Percentiles rank a stretch among this genome's conserved stretches.
Evolutionary conservation across 2,797 vertebrate species (phyloP).

Genomic region (Spinus pinus): DNA sequence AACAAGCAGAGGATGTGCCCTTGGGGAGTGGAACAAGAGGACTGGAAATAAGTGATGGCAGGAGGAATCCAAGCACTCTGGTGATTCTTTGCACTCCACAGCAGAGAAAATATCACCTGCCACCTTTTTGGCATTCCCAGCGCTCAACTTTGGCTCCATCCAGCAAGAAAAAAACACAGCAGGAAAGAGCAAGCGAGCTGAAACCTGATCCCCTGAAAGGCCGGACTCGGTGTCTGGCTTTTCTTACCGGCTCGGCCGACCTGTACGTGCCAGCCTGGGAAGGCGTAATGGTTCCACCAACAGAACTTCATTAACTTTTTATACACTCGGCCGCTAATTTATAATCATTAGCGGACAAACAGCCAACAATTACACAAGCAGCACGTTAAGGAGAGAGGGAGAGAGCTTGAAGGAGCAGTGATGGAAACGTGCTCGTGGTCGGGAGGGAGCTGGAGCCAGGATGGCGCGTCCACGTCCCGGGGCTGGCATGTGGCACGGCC

Average conservation of each 20-base stretch:
- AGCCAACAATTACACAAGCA: conserved; percentile 63
- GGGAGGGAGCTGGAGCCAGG: not conserved
- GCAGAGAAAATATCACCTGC: conserved; percentile 34
- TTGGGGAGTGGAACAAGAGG: not conserved
- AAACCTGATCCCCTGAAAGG: conserved; percentile 62
- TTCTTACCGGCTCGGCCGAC: conserved; percentile 51
- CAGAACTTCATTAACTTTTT: conserved; percentile 74
- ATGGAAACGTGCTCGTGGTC: not conserved
- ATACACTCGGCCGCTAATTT: conserved; percentile 67
- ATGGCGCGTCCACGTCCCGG: rapidly evolving
- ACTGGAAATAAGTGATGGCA: not conserved
- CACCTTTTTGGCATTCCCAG: conserved; percentile 14
- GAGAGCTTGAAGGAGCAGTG: not conserved
- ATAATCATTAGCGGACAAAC: conserved; percentile 71
- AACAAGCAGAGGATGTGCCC: not conserved
- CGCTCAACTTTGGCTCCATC: not conserved
- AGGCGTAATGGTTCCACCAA: conserved; percentile 62
- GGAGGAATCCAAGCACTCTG: not conserved
- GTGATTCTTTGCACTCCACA: not conserved
- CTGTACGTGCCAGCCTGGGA: conserved; percentile 59
- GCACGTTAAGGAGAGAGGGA: conserved; percentile 33
- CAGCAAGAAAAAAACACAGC: conserved; percentile 27
- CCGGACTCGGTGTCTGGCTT: conserved; percentile 30
- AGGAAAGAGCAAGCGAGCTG: conserved; percentile 47
- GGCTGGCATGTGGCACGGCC: not conserved